Percentiles rank a stretch among this genome's conserved stretches.
These are phyloP conservation scores for Cataglyphis altisquamis DNA, from an alignment of 2,888 invertebrate species.

Conservation along the genomic window DNA sequence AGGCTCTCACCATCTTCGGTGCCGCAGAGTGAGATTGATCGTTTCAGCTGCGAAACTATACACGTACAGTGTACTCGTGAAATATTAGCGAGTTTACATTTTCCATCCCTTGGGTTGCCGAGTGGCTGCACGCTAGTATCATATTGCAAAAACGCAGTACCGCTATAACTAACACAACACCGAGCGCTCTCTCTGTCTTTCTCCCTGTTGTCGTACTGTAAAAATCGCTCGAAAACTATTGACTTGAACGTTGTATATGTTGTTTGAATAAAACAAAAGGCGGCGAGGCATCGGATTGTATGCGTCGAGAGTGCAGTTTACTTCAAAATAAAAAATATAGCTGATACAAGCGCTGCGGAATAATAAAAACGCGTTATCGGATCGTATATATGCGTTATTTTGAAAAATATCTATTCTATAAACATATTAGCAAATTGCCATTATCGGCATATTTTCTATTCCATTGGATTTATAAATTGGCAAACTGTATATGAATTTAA, in stretches of 20 bases:
- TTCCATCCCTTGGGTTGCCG: slow-evolving; percentile 37
- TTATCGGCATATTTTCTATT: background rate
- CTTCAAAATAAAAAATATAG: slow-evolving; percentile 28
- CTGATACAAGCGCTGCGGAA: slow-evolving; percentile 19
- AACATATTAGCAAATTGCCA: background rate
- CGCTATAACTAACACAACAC: background rate
- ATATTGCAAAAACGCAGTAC: slow-evolving; percentile 44
- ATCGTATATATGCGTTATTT: background rate
- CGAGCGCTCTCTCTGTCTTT: background rate
- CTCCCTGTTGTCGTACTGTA: slow-evolving; percentile 8
- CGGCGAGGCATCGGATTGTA: background rate
- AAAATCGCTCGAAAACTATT: slow-evolving; percentile 35
- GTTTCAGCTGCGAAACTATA: slow-evolving; percentile 30
- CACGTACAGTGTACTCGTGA: slow-evolving; percentile 39
- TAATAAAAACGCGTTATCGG: background rate
- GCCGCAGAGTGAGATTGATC: slow-evolving; percentile 51
- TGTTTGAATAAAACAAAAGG: slow-evolving; percentile 46
- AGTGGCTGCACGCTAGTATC: slow-evolving; percentile 28
- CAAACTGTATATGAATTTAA: background rate
- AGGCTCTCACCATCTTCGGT: slow-evolving; percentile 41
- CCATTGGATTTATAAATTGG: background rate
- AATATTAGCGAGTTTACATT: slow-evolving; percentile 48
- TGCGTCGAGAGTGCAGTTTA: slow-evolving; percentile 20
- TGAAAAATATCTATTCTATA: background rate
- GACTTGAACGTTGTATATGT: slow-evolving; percentile 36